These are phyloP conservation scores for Cherax quadricarinatus DNA, from an alignment of 1,140 invertebrate species.

Conservation along the genomic window DNA sequence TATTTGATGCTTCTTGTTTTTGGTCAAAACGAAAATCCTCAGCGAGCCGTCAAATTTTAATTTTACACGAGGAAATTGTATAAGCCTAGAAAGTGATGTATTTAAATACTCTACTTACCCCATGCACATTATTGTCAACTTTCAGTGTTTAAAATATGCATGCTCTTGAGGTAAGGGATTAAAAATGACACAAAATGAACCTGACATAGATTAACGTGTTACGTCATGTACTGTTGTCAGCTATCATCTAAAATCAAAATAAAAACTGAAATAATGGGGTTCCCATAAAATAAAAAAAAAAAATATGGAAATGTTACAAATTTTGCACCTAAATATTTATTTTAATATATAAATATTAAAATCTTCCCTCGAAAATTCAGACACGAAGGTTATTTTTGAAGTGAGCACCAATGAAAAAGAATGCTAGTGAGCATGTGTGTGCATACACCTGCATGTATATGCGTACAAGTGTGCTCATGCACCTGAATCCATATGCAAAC, in stretches of 20 bases:
- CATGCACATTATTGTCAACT: neutral
- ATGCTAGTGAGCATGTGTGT: neutral
- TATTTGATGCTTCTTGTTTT: neutral
- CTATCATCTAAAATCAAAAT: neutral
- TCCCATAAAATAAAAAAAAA: neutral
- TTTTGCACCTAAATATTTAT: neutral
- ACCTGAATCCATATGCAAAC: no score
- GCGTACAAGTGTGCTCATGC: neutral
- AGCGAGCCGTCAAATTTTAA: neutral
- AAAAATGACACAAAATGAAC: neutral
- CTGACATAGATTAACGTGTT: neutral
- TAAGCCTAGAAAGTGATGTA: neutral
- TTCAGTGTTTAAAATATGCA: neutral
- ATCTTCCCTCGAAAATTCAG: neutral
- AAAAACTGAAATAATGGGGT: neutral
- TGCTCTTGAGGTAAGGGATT: slow-evolving; percentile 14
- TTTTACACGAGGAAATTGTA: neutral
- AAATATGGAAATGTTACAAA: neutral
- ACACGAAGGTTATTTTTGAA: neutral
- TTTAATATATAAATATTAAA: neutral
- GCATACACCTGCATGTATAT: neutral
- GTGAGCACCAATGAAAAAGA: slow-evolving; percentile 5
- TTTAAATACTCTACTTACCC: neutral
- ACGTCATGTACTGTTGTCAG: neutral
- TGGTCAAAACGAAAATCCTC: neutral